A percentile compares a stretch with the other conserved stretches of the same genome.
Conservation (phyloP, 2,113 vertebrate genomes). For the Rhabdomys dilectus region DNA sequence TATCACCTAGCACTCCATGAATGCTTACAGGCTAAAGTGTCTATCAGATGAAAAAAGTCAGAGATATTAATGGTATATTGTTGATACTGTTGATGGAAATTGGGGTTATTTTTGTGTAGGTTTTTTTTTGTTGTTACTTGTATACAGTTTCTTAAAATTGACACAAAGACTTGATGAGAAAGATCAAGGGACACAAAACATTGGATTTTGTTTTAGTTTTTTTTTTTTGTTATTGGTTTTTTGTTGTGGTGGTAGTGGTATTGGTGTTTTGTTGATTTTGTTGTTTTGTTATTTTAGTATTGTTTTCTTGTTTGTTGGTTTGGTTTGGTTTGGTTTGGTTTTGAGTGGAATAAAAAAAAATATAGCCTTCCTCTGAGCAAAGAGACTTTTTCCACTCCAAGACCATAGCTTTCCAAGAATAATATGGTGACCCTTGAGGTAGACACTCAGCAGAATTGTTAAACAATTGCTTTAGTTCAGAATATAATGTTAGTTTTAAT, state of each 20-base stretch:
- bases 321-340: no score
- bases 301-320: no score
- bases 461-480: neutral
- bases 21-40: neutral
- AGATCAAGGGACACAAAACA: neutral
- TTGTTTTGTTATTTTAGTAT: no score
- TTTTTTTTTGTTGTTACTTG: neutral
- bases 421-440: neutral
- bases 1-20: neutral
- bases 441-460: neutral
- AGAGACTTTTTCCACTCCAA: rapidly evolving
- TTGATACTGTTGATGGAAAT: neutral
- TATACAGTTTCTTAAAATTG: neutral
- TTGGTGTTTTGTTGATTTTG: no score
- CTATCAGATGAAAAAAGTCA: neutral
- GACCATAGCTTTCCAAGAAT: neutral
- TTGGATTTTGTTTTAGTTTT: neutral
- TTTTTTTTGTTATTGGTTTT: no score
- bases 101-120: neutral
- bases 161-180: neutral
- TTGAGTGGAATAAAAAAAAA: neutral
- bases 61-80: neutral
- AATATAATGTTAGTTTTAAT: neutral
- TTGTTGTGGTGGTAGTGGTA: neutral
- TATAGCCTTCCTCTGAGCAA: rapidly evolving